A percentile compares a stretch with the other conserved stretches of the same genome.
Conservation (phyloP, 92 coral and sea anemone genomes). For the Meandrina meandrites region DNA sequence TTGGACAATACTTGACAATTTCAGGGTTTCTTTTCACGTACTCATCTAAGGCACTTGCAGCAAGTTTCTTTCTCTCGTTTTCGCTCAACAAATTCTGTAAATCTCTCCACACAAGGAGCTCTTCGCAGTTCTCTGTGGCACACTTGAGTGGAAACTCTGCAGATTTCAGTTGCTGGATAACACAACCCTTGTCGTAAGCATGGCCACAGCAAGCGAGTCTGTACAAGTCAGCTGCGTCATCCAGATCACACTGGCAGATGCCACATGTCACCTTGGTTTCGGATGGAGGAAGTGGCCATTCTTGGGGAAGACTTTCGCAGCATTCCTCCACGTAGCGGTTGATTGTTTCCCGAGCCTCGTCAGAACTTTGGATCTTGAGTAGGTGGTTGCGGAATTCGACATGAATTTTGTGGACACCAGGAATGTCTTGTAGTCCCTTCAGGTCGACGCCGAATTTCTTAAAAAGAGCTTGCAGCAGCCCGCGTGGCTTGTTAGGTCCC, state of each 20-base stretch:
- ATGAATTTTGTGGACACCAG: conserved; percentile 46
- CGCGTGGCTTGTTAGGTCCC: conserved; percentile 62
- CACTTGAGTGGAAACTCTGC: conserved; percentile 79
- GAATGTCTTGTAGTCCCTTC: conserved; percentile 41
- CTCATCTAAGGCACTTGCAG: conserved; percentile 46
- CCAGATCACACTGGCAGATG: conserved; percentile 74
- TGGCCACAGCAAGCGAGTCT: conserved; percentile 90
- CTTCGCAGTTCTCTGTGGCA: conserved; percentile 64
- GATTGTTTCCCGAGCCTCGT: conserved; percentile 51
- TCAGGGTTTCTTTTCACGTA: conserved; percentile 59
- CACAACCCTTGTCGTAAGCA: conserved; percentile 73
- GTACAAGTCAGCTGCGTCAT: conserved; percentile 46
- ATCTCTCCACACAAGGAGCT: conserved; percentile 60
- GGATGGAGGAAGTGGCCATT: neutral
- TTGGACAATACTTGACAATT: conserved; percentile 73
- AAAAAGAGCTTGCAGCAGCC: conserved; percentile 59
- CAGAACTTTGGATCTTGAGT: conserved; percentile 49
- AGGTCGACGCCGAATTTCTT: conserved; percentile 47
- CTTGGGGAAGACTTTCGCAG: conserved; percentile 26
- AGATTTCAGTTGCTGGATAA: conserved; percentile 61
- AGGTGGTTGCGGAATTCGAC: conserved; percentile 50
- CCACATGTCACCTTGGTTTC: conserved; percentile 59
- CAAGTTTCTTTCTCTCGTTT: conserved; percentile 45
- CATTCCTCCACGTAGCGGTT: conserved; percentile 41
- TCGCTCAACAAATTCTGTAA: conserved; percentile 55